phyloP scores from a whole-genome alignment of 2,113 vertebrate species.

The Mohoua ochrocephala region DNA sequence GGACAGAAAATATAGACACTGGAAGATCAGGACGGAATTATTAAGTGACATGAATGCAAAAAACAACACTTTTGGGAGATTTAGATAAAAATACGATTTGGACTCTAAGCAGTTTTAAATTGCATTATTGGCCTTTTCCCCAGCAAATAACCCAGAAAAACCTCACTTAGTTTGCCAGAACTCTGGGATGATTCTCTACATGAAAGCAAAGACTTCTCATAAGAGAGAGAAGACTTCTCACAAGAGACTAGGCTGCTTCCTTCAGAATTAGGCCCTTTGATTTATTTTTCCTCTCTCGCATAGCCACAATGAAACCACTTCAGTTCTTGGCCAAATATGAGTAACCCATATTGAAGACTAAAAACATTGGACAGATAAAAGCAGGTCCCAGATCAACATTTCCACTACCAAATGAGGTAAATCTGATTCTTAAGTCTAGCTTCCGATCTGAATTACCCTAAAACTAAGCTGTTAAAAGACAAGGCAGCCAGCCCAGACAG shows the following conservation, averaged over 20 bases:
- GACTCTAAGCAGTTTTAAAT: slow-evolving; percentile 27
- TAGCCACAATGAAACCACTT: background rate
- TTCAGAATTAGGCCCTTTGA: background rate
- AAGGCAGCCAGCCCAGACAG: background rate
- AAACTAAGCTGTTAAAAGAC: background rate
- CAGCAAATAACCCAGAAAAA: slow-evolving; percentile 30
- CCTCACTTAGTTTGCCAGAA: slow-evolving; percentile 3
- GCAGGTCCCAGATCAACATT: background rate
- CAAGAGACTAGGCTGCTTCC: background rate
- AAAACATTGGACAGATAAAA: background rate
- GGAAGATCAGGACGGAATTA: slow-evolving; percentile 51
- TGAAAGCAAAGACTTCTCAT: slow-evolving; percentile 1
- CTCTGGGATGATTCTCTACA: background rate
- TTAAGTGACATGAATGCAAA: slow-evolving; percentile 41
- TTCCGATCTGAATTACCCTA: background rate
- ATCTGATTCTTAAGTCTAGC: background rate
- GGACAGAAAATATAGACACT: slow-evolving; percentile 29
- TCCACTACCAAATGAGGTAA: background rate
- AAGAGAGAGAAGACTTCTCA: background rate
- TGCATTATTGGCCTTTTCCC: slow-evolving; percentile 38
- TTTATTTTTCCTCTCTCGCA: background rate
- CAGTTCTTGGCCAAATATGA: background rate
- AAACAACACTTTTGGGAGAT: slow-evolving; percentile 14
- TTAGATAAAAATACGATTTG: slow-evolving; percentile 20
- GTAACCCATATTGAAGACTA: background rate